These are phyloP conservation scores for Eulithis prunata DNA, from an alignment of 2,888 invertebrate species.

Conservation along the genomic window DNA sequence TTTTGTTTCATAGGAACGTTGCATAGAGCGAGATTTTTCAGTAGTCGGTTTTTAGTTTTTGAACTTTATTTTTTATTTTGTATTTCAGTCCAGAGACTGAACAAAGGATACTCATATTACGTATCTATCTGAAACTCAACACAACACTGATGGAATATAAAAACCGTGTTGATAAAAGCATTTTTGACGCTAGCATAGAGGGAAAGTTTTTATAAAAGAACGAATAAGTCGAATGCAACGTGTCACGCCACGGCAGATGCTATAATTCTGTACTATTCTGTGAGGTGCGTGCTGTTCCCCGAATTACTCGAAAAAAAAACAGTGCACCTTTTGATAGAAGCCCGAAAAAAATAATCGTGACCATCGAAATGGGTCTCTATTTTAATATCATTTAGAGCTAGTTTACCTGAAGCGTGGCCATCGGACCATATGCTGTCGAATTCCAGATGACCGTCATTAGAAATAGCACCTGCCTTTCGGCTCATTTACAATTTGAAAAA, in stretches of 20 bases:
- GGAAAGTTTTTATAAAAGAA: no score
- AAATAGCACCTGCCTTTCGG: slow-evolving; percentile 68
- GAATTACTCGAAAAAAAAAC: slow-evolving; percentile 25
- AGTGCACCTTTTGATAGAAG: slow-evolving; percentile 30
- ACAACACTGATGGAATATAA: neutral
- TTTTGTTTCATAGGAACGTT: no score
- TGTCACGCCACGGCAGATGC: slow-evolving; percentile 7
- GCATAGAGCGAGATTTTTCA: no score
- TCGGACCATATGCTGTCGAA: slow-evolving; percentile 55
- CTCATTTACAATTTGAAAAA: slow-evolving; percentile 54
- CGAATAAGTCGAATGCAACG: neutral
- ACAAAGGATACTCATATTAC: neutral
- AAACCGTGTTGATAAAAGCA: neutral
- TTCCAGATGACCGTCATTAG: slow-evolving; percentile 56
- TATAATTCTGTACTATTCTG: neutral
- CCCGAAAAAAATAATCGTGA: slow-evolving; percentile 11
- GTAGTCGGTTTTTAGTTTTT: no score
- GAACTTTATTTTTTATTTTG: no score
- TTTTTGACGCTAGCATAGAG: neutral
- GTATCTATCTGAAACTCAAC: neutral
- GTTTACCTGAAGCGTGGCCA: slow-evolving; percentile 12
- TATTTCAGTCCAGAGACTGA: neutral
- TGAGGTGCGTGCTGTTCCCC: slow-evolving; percentile 22
- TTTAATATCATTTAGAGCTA: slow-evolving; percentile 11
- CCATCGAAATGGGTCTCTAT: slow-evolving; percentile 21